A percentile compares a stretch with the other conserved stretches of the same genome.
Conservation (phyloP, 92 coral and sea anemone species). For the Desmophyllum pertusum region DNA sequence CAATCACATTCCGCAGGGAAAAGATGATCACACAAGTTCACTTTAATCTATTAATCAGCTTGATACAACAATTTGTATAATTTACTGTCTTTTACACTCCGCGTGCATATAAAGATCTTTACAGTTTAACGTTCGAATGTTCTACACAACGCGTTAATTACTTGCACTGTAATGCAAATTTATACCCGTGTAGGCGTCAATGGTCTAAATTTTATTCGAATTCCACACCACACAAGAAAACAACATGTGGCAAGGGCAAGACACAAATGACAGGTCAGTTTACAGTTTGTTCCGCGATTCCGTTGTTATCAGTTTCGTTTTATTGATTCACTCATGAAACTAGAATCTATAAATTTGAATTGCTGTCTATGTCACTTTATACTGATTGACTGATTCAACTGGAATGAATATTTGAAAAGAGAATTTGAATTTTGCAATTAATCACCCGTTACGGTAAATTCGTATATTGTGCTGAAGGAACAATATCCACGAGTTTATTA, state of each 20-base stretch:
- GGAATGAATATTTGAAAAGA: neutral
- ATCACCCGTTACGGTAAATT: neutral
- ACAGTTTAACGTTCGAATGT: neutral
- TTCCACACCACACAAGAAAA: neutral
- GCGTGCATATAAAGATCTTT: neutral
- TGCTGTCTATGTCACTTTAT: neutral
- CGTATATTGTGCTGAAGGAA: neutral
- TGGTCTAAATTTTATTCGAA: neutral
- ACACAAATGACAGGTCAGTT: neutral
- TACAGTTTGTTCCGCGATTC: too few species aligned
- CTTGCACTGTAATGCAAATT: neutral
- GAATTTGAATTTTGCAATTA: slow-evolving; percentile 11
- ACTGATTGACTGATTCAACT: neutral
- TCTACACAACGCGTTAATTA: neutral
- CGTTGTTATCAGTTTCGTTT: too few species aligned
- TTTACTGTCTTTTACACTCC: neutral
- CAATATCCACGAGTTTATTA: neutral
- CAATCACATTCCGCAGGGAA: slow-evolving; percentile 6
- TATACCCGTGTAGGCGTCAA: neutral
- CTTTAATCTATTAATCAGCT: neutral
- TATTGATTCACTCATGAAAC: neutral
- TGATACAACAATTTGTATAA: neutral
- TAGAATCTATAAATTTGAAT: neutral
- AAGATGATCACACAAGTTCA: neutral
- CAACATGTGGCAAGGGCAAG: neutral